Conservation (phyloP, 2,888 invertebrate species). For the Perizoma flavofasciatum region DNA sequence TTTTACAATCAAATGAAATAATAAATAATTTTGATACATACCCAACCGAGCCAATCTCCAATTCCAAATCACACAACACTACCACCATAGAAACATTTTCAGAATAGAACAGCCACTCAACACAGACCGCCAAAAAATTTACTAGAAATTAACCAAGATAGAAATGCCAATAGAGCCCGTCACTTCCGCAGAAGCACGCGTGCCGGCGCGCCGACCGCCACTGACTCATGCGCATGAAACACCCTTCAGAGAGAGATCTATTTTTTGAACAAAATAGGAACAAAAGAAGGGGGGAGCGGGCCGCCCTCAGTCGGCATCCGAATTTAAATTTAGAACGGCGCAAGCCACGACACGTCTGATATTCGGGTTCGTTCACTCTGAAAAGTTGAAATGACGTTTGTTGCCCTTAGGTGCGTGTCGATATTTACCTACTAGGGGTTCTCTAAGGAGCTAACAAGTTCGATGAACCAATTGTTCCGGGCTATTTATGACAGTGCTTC, state of each 20-base stretch:
- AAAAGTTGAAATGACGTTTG: constrained; percentile 46
- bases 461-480: constrained; percentile 29
- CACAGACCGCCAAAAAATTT: constrained; percentile 44
- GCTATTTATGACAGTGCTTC: background rate
- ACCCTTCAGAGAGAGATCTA: constrained; percentile 74
- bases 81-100: constrained; percentile 18
- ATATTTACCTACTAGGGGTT: constrained; percentile 29
- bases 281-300: constrained; percentile 81
- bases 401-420: constrained; percentile 33
- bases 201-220: constrained; percentile 72
- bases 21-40: constrained; percentile 13
- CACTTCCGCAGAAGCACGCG: constrained; percentile 59
- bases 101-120: constrained; percentile 30
- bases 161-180: constrained; percentile 44
- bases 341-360: constrained; percentile 63
- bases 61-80: constrained; percentile 25
- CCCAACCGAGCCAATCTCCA: constrained; percentile 18
- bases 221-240: constrained; percentile 79
- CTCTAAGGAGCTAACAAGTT: constrained; percentile 17
- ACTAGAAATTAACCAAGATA: constrained; percentile 39
- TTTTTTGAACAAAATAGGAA: constrained; percentile 81
- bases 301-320: constrained; percentile 68
- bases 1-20: no score
- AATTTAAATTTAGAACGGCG: constrained; percentile 69
- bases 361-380: constrained; percentile 76